Conservation (phyloP, 2,113 vertebrate genomes). For the Charina bottae region DNA sequence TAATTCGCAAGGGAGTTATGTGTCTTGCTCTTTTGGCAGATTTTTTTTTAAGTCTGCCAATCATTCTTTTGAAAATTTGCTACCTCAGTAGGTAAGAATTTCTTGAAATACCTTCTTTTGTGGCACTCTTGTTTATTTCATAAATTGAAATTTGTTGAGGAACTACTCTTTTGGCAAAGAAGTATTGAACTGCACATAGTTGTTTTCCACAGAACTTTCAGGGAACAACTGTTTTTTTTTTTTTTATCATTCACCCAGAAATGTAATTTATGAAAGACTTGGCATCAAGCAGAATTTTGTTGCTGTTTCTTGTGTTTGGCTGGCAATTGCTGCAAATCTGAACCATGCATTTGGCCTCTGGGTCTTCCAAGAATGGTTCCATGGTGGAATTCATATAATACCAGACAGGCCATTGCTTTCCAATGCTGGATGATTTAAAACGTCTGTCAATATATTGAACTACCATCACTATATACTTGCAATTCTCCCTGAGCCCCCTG, state of each 20-base stretch:
- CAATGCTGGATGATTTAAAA: background rate
- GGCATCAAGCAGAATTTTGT: constrained; percentile 19
- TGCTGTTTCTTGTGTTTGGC: constrained; percentile 21
- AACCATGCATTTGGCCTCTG: background rate
- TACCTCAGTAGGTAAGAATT: constrained; percentile 1
- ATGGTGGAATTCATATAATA: background rate
- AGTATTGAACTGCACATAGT: constrained; percentile 27
- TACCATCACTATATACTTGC: background rate
- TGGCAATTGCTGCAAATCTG: constrained; percentile 19
- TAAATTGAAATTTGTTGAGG: constrained; percentile 1
- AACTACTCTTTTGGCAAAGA: constrained; percentile 12
- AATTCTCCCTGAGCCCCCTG: background rate
- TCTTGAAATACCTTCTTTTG: background rate
- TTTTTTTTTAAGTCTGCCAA: background rate
- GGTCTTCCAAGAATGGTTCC: constrained; percentile 32
- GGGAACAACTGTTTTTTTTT: constrained; percentile 30
- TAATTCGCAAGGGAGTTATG: background rate
- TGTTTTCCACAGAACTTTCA: constrained; percentile 31
- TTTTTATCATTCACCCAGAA: constrained; percentile 30
- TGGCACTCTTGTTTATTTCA: constrained; percentile 34
- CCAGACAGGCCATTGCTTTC: background rate
- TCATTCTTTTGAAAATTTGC: background rate
- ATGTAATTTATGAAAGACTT: constrained; percentile 26
- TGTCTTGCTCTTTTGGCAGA: background rate
- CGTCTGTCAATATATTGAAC: background rate